Percentiles rank a stretch among this genome's conserved stretches.
phyloP scores from a whole-genome alignment of 1,140 invertebrate species.

The Zaprionus kolodkinae region DNA sequence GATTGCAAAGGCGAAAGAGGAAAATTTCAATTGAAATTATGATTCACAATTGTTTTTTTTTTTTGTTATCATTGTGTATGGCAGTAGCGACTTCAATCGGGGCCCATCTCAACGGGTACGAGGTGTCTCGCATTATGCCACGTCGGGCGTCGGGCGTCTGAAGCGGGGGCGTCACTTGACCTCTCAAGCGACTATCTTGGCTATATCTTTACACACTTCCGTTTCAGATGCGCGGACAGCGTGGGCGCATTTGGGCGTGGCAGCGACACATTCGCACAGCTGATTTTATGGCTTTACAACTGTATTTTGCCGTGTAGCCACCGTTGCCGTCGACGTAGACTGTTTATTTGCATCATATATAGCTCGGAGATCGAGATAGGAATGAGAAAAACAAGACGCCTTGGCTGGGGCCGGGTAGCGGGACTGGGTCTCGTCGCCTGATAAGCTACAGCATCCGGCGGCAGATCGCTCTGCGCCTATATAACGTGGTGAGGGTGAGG shows the following conservation, averaged over 20 bases:
- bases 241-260: constrained; percentile 23
- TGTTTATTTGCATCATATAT: constrained; percentile 68
- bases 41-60: constrained; percentile 8
- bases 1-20: neutral
- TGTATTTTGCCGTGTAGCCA: constrained; percentile 61
- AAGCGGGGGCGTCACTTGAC: constrained; percentile 18
- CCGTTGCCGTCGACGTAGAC: constrained; percentile 38
- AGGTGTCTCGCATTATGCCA: neutral
- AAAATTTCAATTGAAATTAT: neutral
- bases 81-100: neutral
- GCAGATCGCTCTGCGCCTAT: constrained; percentile 40
- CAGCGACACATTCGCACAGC: constrained; percentile 24
- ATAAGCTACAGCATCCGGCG: constrained; percentile 64
- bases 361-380: constrained; percentile 36
- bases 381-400: constrained; percentile 31
- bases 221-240: constrained; percentile 69
- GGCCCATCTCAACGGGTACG: too few species aligned
- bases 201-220: constrained; percentile 78
- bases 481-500: constrained; percentile 44
- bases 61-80: neutral
- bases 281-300: constrained; percentile 74
- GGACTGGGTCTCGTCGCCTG: constrained; percentile 16
- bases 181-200: constrained; percentile 30
- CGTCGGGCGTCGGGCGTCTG: neutral
- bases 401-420: neutral